A percentile compares a stretch with the other conserved stretches of the same genome.
Conservation (phyloP, 2,797 vertebrate species). For the Halcyon chelicuti region DNA sequence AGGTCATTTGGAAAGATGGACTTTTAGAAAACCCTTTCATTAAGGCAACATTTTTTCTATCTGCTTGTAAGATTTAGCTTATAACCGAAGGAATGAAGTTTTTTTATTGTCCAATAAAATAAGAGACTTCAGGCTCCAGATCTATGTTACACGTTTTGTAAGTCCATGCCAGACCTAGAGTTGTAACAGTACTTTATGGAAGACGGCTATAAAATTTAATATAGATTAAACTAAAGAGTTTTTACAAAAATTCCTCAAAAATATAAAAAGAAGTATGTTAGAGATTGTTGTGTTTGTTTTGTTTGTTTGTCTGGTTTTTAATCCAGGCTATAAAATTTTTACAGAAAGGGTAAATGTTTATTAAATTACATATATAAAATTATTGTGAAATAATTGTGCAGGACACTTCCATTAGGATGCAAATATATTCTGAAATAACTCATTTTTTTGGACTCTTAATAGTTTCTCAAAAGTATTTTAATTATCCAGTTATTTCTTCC, state of each 20-base stretch:
- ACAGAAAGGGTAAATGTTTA: background rate
- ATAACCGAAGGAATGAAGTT: background rate
- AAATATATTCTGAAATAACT: background rate
- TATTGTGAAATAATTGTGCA: background rate
- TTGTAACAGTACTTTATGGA: background rate
- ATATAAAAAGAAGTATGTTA: background rate
- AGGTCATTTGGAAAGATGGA: background rate
- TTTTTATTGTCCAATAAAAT: background rate
- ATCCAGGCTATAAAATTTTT: background rate
- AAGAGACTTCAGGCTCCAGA: background rate
- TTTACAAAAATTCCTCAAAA: background rate
- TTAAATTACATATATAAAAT: background rate
- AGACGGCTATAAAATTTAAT: background rate
- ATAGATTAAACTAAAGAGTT: background rate
- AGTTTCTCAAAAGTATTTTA: background rate
- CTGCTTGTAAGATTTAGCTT: background rate
- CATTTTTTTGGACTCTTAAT: background rate
- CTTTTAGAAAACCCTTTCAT: background rate
- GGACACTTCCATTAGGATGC: background rate
- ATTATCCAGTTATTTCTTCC: background rate
- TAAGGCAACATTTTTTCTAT: background rate
- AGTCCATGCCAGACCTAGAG: background rate
- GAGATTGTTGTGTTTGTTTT: background rate
- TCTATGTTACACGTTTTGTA: background rate
- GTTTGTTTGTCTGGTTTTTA: background rate